These are phyloP conservation scores for Drosophila tsacasi DNA, from an alignment of 1,140 invertebrate genomes.

Conservation along the genomic window DNA sequence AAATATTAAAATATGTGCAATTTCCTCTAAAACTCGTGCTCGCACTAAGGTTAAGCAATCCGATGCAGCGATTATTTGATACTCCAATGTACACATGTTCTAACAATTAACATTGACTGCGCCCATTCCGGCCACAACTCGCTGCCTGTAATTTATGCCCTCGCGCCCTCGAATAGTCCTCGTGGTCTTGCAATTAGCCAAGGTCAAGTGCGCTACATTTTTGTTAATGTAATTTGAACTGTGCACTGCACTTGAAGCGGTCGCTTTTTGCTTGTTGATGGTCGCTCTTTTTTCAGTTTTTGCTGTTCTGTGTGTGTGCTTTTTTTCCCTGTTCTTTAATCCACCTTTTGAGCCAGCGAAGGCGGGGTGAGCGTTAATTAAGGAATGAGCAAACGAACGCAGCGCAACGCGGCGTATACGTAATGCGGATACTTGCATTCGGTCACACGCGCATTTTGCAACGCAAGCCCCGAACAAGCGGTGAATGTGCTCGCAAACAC, in stretches of 20 bases:
- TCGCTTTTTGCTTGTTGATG: conserved; percentile 53
- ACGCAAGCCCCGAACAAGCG: conserved; percentile 42
- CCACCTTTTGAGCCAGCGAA: conserved; percentile 48
- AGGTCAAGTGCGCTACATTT: conserved; percentile 63
- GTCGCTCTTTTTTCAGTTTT: conserved; percentile 27
- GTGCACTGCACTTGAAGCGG: conserved; percentile 41
- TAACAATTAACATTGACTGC: conserved; percentile 53
- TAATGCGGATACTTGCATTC: conserved; percentile 70
- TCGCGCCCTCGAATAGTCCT: conserved; percentile 17
- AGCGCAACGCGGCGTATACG: conserved; percentile 70
- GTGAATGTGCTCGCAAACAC: conserved; percentile 45
- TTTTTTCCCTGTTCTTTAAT: conserved; percentile 45
- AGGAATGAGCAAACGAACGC: conserved; percentile 43
- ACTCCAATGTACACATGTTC: conserved; percentile 38
- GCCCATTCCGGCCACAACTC: conserved; percentile 25
- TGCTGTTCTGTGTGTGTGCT: conserved; percentile 7
- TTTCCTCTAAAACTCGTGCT: conserved; percentile 9
- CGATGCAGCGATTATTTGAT: conserved; percentile 40
- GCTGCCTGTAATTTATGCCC: conserved; percentile 46
- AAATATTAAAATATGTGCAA: background rate
- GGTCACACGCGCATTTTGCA: conserved; percentile 73
- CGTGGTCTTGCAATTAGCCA: conserved; percentile 58
- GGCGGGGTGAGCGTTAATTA: conserved; percentile 65
- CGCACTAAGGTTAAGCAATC: conserved; percentile 30
- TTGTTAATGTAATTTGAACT: conserved; percentile 77